These are phyloP conservation scores for Pocota personata DNA, from an alignment of 2,888 invertebrate species.

Conservation along the genomic window DNA sequence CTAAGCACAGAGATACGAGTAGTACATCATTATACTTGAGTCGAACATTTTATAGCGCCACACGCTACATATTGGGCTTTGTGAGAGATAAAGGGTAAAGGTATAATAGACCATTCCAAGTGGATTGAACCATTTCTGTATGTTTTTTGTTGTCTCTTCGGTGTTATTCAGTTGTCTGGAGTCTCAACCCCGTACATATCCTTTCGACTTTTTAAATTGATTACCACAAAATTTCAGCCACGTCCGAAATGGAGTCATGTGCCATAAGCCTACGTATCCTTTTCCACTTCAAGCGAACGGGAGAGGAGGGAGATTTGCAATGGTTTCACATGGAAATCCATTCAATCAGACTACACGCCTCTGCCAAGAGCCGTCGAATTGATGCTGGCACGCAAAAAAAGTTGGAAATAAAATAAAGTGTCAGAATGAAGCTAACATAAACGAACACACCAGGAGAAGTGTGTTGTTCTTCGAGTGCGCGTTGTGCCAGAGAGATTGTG, in stretches of 20 bases:
- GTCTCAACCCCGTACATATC: constrained; percentile 31
- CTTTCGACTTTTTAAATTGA: constrained; percentile 61
- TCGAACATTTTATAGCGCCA: too few relatives aligned
- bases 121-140: neutral
- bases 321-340: constrained; percentile 58
- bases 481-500: constrained; percentile 21
- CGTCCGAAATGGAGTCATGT: constrained; percentile 72
- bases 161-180: constrained; percentile 21
- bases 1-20: too few relatives aligned
- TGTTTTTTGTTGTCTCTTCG: neutral
- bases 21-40: too few relatives aligned
- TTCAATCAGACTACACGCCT: constrained; percentile 55
- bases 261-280: constrained; percentile 45
- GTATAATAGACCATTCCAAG: neutral
- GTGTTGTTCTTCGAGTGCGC: constrained; percentile 2
- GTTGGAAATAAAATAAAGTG: constrained; percentile 65
- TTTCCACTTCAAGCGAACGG: neutral
- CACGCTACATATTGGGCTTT: too few relatives aligned
- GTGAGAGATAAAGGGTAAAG: too few relatives aligned
- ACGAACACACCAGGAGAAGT: neutral
- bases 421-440: constrained; percentile 56
- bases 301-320: neutral
- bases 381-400: constrained; percentile 23
- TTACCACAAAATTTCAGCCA: constrained; percentile 73
- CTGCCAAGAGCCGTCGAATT: constrained; percentile 13